Evolutionary conservation across 2,797 vertebrate species (phyloP), one percentile per base, ranked within the genome.

Genomic region (Sandelia bainsii): DNA sequence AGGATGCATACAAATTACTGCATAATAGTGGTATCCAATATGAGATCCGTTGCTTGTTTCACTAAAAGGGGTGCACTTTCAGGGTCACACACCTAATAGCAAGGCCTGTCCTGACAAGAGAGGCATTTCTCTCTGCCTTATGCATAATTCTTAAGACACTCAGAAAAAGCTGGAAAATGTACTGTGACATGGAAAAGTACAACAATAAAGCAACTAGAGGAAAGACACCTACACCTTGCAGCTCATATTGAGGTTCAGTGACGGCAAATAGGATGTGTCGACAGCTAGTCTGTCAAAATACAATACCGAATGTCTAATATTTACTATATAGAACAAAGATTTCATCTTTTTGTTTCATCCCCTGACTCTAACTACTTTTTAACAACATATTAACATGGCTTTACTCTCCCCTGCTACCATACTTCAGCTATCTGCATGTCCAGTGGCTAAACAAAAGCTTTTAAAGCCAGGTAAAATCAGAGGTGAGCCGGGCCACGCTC

Each of bases 51-150:
- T 82, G 84, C 87, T 90, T 90, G 88, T 92, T 91, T 87, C 60
- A 7, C 87, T 93, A 90, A 93, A 88, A 90, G 87, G 89, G 87
- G 80, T 91, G 86, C 78, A 32, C 76, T 88, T 92, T 90, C 86
- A 90, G 87, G 91, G 93, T 92, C 89, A 90, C 83, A 78, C 84
- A 81, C 82, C 87, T 91, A 87, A 92, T 90, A 88, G 82, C 85
- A 59, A 86, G 79, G 77, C 82, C 84, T 85, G 81, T 88, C 88
- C 85, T 74, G 79, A 91, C 86, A 88, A 91, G 86, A 86, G 81
- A 87, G 67, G 87, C 68, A 81, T 80, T 79, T 84, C 69, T 86
- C 70, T 75, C 59, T 45, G 56, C 77, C 84, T 90, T 75, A 84
- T 92, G 88, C 81, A 87, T 90, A 87, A 86, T 87, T 91, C 87